Conservation (phyloP, 2,888 invertebrate genomes). For the Tortricodes alternella region DNA sequence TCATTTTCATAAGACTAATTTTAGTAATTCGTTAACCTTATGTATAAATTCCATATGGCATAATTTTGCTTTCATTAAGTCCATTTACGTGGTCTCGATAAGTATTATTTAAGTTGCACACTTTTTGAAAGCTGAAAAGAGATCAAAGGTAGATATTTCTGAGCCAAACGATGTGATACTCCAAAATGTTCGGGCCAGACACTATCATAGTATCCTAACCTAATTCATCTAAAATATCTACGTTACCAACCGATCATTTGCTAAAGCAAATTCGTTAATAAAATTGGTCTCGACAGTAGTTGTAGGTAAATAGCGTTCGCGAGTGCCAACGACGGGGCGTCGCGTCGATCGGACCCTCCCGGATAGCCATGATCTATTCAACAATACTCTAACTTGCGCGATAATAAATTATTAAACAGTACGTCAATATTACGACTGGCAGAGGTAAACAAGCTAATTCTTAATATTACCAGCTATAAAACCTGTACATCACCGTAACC, state of each 20-base stretch:
- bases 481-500: constrained; percentile 81
- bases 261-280: constrained; percentile 77
- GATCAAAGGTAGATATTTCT: constrained; percentile 82
- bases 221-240: constrained; percentile 81
- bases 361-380: constrained; percentile 82
- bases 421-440: constrained; percentile 81
- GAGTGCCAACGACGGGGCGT: constrained; percentile 43
- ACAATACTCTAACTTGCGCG: constrained; percentile 79
- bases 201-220: constrained; percentile 82
- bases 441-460: constrained; percentile 81
- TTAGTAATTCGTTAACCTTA: constrained; percentile 83
- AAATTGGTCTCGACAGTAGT: constrained; percentile 80
- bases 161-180: constrained; percentile 83
- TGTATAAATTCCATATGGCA: constrained; percentile 82
- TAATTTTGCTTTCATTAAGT: constrained; percentile 83
- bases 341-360: constrained; percentile 44
- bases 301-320: constrained; percentile 70
- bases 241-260: constrained; percentile 77
- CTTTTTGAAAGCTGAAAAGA: constrained; percentile 82
- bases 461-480: constrained; percentile 82
- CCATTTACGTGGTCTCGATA: constrained; percentile 71
- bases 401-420: constrained; percentile 81
- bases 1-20: constrained; percentile 78
- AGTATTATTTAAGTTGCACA: constrained; percentile 79
- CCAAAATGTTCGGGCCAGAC: constrained; percentile 83